Evolutionary conservation across 1,140 invertebrate species (phyloP), one percentile per base, ranked within the genome.

Genomic region (Lethrus apterus): DNA sequence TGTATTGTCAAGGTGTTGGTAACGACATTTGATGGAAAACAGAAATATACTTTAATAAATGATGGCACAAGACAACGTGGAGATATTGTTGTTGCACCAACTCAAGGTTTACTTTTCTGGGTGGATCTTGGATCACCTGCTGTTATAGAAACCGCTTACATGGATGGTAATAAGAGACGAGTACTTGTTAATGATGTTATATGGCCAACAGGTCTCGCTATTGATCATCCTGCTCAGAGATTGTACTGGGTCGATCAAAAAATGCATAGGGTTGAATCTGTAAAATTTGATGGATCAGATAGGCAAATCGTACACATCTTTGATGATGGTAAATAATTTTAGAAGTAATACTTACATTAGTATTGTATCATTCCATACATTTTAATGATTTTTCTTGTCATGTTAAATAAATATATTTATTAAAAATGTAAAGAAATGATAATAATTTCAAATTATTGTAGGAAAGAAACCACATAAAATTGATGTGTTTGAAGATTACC

Each of bases 191-290:
- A 69, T n/a, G 68, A 70, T 48, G 57, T 83, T n/a, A 72, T 80
- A 9, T 79, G 78, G 64, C 79, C 84, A 1, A 76, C 73, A 13
- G 80, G 82, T 30, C 63, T 90, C 2, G 73, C 83, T 1, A 73
- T 89, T 42, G 83, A 86, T 67, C 73, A 78, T 65, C 70, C 79
- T 9, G 77, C 78, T 2, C 65, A 70, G 11, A 64, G 81, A 35
- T 56, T 90, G 0, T 90, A 89, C 67, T 89, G 84, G 84, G 73
- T 78, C 1, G 86, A 90, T 60, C 71, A 77, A 3, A 81, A 81
- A 62, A 69, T 72, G n/a, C 69, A 72, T 41, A 75, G 72, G 0
- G 74, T 88, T n/a, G 83, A 86, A 62, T 76, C 76, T 20, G 69
- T 78, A 2, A 71, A 72, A 34, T 65, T 84, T 0, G 78, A 87